Evolutionary conservation across 2,113 vertebrate genomes (phyloP).

Genomic region (Lontra canadensis): DNA sequence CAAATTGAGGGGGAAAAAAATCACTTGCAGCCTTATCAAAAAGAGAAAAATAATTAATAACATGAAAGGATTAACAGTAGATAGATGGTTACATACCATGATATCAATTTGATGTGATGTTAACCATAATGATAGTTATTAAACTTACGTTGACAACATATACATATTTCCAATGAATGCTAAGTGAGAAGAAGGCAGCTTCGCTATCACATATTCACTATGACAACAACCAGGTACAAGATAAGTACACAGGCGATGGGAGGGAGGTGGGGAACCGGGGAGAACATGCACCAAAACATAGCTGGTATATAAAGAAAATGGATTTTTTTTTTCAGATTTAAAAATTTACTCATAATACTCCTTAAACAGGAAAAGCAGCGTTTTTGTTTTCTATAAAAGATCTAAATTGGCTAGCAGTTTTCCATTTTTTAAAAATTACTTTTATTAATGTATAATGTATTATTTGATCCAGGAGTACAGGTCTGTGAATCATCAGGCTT

Average conservation of each 20-base stretch:
- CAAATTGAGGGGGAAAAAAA: not conserved
- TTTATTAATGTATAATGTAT: too few relatives aligned
- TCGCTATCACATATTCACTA: not conserved
- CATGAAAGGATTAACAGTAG: not conserved
- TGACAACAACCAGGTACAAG: not conserved
- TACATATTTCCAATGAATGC: not conserved
- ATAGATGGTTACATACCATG: not conserved
- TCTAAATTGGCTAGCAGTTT: too few relatives aligned
- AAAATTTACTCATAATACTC: too few relatives aligned
- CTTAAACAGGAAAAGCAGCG: too few relatives aligned
- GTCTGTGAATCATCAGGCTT: too few relatives aligned
- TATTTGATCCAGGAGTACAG: too few relatives aligned
- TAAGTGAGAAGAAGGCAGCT: not conserved
- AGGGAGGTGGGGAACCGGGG: not conserved
- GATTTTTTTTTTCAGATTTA: not conserved
- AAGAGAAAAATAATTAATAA: not conserved
- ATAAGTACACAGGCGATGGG: not conserved
- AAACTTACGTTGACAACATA: not conserved
- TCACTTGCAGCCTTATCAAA: constrained; percentile 11
- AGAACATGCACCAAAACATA: not conserved
- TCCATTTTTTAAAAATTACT: too few relatives aligned
- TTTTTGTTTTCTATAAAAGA: too few relatives aligned
- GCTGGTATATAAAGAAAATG: not conserved
- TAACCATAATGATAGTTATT: constrained; percentile 6
- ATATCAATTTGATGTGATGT: not conserved